Evolutionary conservation across 37 sponge, comb jelly and placozoan genomes (phyloP).

Genomic region (Beroe ovata): DNA sequence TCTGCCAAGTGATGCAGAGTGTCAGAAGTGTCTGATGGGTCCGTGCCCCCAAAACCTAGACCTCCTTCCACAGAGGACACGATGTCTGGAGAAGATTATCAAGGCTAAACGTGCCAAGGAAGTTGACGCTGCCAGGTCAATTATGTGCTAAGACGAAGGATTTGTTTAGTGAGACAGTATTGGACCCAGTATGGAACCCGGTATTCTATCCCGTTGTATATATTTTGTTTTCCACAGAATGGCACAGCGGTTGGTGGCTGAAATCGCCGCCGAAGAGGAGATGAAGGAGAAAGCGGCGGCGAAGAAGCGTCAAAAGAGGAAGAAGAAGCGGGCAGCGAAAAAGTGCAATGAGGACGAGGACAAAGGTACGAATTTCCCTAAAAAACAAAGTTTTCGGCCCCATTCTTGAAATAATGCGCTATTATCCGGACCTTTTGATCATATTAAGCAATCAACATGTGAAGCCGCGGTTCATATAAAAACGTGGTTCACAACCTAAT

Average conservation of each 20-base stretch:
- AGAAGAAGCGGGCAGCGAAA: constrained; percentile 81
- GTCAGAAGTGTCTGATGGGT: constrained; percentile 88
- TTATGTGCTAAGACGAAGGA: too few species aligned
- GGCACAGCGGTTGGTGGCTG: constrained; percentile 48
- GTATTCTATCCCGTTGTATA: too few species aligned
- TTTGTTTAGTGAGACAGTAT: too few species aligned
- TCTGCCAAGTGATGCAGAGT: constrained; percentile 90
- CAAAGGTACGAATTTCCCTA: constrained; percentile 9
- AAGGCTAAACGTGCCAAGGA: constrained; percentile 72
- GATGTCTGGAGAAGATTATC: constrained; percentile 91
- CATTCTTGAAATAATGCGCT: too few species aligned
- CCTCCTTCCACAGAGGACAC: constrained; percentile 78
- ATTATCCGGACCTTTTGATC: too few species aligned
- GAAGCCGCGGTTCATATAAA: too few species aligned
- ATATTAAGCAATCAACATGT: too few species aligned
- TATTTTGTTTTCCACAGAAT: not conserved
- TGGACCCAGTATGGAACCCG: too few species aligned
- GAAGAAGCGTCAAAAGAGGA: constrained; percentile 81
- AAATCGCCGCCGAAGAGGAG: constrained; percentile 90
- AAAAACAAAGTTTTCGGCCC: too few species aligned
- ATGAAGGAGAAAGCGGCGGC: constrained; percentile 86
- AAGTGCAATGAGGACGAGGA: constrained; percentile 55
- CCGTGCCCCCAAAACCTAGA: constrained; percentile 76
- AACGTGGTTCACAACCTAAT: too few species aligned
- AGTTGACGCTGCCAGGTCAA: constrained; percentile 23